Conservation (phyloP, 2,888 invertebrate species). For the Pheosia tremula region DNA sequence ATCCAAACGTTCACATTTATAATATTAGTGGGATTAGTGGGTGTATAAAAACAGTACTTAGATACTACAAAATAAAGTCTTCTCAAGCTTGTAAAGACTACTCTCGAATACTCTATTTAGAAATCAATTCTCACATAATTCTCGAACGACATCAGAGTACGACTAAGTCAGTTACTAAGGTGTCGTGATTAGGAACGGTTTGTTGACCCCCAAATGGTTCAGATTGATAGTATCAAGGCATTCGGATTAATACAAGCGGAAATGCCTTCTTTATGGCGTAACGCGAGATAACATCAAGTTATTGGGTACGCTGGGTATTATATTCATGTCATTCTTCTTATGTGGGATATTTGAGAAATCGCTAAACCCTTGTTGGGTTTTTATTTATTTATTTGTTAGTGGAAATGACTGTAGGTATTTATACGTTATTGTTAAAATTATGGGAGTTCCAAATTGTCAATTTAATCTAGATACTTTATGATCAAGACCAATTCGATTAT, state of each 20-base stretch:
- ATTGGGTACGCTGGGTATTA: slow-evolving; percentile 17
- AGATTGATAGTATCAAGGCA: slow-evolving; percentile 58
- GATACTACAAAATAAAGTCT: background rate
- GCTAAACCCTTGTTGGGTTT: background rate
- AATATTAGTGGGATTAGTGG: too few species aligned
- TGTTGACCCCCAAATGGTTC: slow-evolving; percentile 53
- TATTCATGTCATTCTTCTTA: slow-evolving; percentile 15
- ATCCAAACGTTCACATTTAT: too few species aligned
- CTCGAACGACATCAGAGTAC: background rate
- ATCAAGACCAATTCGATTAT: too few species aligned
- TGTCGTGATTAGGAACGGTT: slow-evolving; percentile 66
- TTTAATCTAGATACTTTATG: too few species aligned
- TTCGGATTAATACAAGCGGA: slow-evolving; percentile 67
- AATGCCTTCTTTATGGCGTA: slow-evolving; percentile 43
- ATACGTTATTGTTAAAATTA: slow-evolving; percentile 13
- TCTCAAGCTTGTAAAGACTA: too few species aligned
- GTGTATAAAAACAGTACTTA: background rate
- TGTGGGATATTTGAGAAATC: background rate
- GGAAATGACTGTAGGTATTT: background rate
- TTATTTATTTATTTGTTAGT: background rate
- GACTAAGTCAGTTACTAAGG: slow-evolving; percentile 44
- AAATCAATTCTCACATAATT: too few species aligned
- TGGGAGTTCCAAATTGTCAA: background rate
- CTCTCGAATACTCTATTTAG: too few species aligned
- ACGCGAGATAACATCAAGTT: slow-evolving; percentile 17